Base-by-base conservation (phyloP, 2,888 invertebrate genomes). In the Drosophila birchii region DNA sequence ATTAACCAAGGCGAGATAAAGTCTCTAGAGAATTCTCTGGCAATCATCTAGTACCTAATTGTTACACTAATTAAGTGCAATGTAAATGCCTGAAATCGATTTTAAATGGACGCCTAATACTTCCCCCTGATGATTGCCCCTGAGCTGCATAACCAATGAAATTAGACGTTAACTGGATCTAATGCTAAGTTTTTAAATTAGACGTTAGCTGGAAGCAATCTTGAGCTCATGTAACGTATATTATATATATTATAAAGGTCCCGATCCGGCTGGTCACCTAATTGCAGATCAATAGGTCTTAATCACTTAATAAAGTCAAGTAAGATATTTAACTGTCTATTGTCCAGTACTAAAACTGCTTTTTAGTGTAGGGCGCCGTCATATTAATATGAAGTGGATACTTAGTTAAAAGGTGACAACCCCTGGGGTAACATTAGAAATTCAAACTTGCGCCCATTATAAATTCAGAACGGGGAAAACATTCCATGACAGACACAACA, bases 291-390 rank as follows among this genome's bases (percentile, higher is more conserved):
- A 49, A 32, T 60, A 51, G 59, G n/a, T 34, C 51, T 72, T 79
- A 78, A 80, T 79, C 66, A 59, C 68, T 80, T 59, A 82, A 82
- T 79, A 78, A 82, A 38, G 60, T 53, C 53, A 47, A 43, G 53
- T 39, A 38, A 32, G 20, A 36, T 49, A 16, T 14, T 64, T 61
- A 39, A 20, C 49, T 23, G 49, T 12, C 34, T 9, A 32, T 36
- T 53, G 47, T n/a, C 18, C 20, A 16, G 59, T 38, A 20, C 23
- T 1, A n/a, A 29, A 39, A 36, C 0, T n/a, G n/a, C 2, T 16
- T 20, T 29, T 26, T 26, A 11, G 47, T 29, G n/a, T n/a, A n/a
- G 5, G n/a, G 11, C 29, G n/a, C 36, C 5, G 38, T 63, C 38
- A 23, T 16, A 32, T 59, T 60, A 39, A 55, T 39, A 18, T 55